Evolutionary conservation across 64 coral and sea anemone genomes (phyloP), one percentile per base, ranked within the genome.

Genomic region (Dendronephthya gigantea): DNA sequence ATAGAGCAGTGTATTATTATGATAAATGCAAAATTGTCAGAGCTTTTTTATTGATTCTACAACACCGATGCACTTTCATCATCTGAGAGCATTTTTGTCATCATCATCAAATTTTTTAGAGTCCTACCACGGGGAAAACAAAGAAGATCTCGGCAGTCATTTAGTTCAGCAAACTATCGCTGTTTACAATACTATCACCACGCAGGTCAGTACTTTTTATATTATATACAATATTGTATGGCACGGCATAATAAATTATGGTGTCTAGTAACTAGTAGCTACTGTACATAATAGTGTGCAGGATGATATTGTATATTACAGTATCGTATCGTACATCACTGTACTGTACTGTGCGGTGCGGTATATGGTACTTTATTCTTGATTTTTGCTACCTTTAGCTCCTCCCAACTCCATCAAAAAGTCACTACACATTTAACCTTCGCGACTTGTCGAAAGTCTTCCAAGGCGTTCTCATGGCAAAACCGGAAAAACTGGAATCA

Each of bases 401-500:
- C 33, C 90, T 98, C 0, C 95, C 95, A 50, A 98, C 95, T 9
- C 95, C 95, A 31, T 92, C 95, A 13, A 98, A 98, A 45, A 98
- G 95, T 65, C 95, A 98, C 87, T 98, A 98, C 84, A 98, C 95
- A 2, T 98, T 98, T 49, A 98, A 98, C 34, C 84, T 98, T 33
- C 95, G 95, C 40, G 95, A 98, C 74, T 85, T 98, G 75, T 98
- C 95, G 0, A 98, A 98, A 84, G 95, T 98, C 10, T 98, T 98
- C 69, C 95, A 98, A 85, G 95, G 95, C 17, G 91, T 98, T 11
- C 66, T 98, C 22, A 98, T 98, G 95, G 95, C 92, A 40, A 84
- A 66, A 41, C 76, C 95, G 14, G 84, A 91, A 48, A 98, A 98
- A 66, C 90, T 98, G 4, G 19, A 49, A 4, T 68, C 76, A n/a